phyloP scores from a whole-genome alignment of 2,113 vertebrate genomes.

The Clarias macrocephalus region DNA sequence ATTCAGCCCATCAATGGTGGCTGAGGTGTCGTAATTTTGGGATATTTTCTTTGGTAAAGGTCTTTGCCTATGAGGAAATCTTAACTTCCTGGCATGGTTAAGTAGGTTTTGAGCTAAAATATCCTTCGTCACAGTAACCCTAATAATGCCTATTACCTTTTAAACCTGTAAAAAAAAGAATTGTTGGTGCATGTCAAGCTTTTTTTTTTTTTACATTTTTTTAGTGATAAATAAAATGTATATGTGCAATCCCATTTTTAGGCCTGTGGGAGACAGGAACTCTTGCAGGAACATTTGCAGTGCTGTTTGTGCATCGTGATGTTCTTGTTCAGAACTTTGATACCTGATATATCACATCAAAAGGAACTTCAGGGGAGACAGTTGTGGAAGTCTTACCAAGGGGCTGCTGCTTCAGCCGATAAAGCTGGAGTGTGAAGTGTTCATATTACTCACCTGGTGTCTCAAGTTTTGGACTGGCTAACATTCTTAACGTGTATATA shows the following conservation, averaged over 20 bases:
- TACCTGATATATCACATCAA: neutral
- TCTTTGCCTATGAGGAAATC: neutral
- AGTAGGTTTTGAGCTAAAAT: neutral
- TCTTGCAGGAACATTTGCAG: neutral
- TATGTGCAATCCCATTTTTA: neutral
- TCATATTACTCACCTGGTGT: neutral
- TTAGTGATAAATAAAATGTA: neutral
- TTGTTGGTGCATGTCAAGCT: neutral
- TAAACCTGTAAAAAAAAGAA: neutral
- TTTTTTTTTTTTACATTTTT: neutral
- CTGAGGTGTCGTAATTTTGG: neutral
- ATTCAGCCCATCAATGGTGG: neutral
- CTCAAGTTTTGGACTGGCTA: neutral
- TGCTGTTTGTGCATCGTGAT: neutral
- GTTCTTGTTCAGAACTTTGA: neutral
- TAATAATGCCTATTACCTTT: neutral
- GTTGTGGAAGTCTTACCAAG: neutral
- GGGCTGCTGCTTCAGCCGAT: neutral
- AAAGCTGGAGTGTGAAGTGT: neutral
- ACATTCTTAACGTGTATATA: neutral
- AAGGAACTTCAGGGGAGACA: neutral
- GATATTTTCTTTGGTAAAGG: neutral
- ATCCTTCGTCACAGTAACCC: neutral
- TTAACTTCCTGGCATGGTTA: neutral
- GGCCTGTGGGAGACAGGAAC: neutral